A percentile compares a stretch with the other conserved stretches of the same genome.
phyloP scores from a whole-genome alignment of 2,888 invertebrate genomes.

The Lagria hirta region DNA sequence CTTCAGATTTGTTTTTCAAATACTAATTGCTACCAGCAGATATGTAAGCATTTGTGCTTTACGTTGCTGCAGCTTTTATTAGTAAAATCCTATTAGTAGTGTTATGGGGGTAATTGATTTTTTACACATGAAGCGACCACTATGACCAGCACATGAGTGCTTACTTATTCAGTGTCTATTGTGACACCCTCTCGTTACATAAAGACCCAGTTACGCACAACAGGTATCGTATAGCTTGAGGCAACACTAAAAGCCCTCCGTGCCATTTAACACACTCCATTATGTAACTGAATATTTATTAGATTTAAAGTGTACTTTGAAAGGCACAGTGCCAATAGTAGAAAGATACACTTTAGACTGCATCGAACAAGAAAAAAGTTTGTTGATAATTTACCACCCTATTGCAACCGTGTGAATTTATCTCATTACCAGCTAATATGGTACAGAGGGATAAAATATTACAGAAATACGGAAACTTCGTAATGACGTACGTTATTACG shows the following conservation, averaged over 20 bases:
- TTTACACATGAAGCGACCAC: constrained; percentile 30
- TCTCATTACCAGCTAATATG: constrained; percentile 38
- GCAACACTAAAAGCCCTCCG: constrained; percentile 33
- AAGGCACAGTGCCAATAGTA: constrained; percentile 16
- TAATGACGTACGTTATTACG: constrained; percentile 46
- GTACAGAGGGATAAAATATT: constrained; percentile 16
- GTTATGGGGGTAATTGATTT: constrained; percentile 37
- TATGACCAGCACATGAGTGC: constrained; percentile 26
- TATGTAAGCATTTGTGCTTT: too few species aligned
- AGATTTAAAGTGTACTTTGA: constrained; percentile 25
- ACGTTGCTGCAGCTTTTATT: too few species aligned
- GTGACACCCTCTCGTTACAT: constrained; percentile 27
- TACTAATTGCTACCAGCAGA: too few species aligned
- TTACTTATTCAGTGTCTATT: constrained; percentile 25
- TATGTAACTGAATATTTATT: constrained; percentile 35
- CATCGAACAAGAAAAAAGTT: constrained; percentile 8
- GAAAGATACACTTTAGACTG: constrained; percentile 7
- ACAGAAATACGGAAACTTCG: constrained; percentile 43
- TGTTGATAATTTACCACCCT: too few species aligned
- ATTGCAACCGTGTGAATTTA: constrained; percentile 42
- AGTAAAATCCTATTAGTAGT: too few species aligned
- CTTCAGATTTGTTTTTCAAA: too few species aligned
- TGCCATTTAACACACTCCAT: constrained; percentile 31
- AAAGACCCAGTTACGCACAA: constrained; percentile 33
- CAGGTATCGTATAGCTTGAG: constrained; percentile 38